These are phyloP conservation scores for Isaurus tuberculatus DNA, from an alignment of 92 coral and sea anemone genomes.

Conservation along the genomic window DNA sequence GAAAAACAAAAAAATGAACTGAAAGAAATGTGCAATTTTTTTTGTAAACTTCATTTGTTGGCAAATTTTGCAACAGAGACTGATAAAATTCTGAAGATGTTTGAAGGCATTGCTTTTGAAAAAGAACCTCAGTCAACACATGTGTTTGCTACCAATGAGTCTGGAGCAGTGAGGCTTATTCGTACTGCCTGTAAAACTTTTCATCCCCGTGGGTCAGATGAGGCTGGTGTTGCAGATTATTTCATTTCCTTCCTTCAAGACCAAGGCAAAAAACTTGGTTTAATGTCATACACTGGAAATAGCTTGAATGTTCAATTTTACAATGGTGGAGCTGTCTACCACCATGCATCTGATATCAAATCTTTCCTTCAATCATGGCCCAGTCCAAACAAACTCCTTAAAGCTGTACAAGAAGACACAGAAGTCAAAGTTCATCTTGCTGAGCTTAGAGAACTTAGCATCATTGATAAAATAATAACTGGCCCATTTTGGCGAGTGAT, in stretches of 20 bases:
- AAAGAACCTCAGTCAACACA: constrained; percentile 28
- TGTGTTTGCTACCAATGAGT: constrained; percentile 36
- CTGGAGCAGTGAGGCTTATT: constrained; percentile 41
- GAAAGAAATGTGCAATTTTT: no score
- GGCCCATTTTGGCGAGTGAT: constrained; percentile 49
- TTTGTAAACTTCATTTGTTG: no score
- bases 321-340: no score
- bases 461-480: constrained; percentile 36
- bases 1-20: no score
- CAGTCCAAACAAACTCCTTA: constrained; percentile 38
- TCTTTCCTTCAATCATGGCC: no score
- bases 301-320: no score
- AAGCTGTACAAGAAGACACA: constrained; percentile 45
- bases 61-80: no score
- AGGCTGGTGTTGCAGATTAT: constrained; percentile 38
- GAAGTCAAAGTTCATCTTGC: constrained; percentile 32
- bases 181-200: background rate
- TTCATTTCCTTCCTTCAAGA: constrained; percentile 8
- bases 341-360: no score
- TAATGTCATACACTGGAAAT: no score
- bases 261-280: no score
- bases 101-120: constrained; percentile 45
- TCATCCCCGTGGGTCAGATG: constrained; percentile 24
- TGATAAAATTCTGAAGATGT: no score
- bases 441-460: constrained; percentile 37